A percentile compares a stretch with the other conserved stretches of the same genome.
Evolutionary conservation across 1,140 invertebrate species (phyloP).

Genomic region (Eupristina koningsbergeri): DNA sequence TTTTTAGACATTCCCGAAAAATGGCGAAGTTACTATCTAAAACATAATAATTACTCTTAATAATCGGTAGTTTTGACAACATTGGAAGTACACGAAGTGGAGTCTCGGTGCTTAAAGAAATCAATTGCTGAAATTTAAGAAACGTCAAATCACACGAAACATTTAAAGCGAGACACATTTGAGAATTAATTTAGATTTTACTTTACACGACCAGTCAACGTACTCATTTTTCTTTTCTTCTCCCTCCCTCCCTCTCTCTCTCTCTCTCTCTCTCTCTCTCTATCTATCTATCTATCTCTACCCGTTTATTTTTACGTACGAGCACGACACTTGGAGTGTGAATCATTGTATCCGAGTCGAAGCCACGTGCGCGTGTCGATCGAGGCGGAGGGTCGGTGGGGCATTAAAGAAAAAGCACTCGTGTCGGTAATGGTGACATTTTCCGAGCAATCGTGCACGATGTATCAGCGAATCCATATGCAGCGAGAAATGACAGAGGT

Average conservation of each 20-base stretch:
- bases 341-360: neutral
- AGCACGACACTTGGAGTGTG: neutral
- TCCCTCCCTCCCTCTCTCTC: neutral
- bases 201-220: too few relatives aligned
- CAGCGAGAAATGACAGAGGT: too few relatives aligned
- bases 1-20: too few relatives aligned
- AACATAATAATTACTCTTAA: too few relatives aligned
- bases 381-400: neutral
- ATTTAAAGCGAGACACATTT: neutral
- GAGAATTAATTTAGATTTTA: neutral
- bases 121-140: too few relatives aligned
- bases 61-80: too few relatives aligned
- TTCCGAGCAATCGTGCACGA: neutral
- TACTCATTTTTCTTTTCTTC: neutral
- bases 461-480: neutral
- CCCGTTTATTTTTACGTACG: neutral
- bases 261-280: neutral
- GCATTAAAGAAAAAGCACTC: neutral
- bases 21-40: too few relatives aligned
- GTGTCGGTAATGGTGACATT: neutral
- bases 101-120: too few relatives aligned
- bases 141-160: neutral
- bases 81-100: too few relatives aligned
- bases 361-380: neutral
- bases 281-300: neutral